Percentiles rank a stretch among this genome's conserved stretches.
Conservation (phyloP, 2,888 invertebrate species). For the Plusia festucae region DNA sequence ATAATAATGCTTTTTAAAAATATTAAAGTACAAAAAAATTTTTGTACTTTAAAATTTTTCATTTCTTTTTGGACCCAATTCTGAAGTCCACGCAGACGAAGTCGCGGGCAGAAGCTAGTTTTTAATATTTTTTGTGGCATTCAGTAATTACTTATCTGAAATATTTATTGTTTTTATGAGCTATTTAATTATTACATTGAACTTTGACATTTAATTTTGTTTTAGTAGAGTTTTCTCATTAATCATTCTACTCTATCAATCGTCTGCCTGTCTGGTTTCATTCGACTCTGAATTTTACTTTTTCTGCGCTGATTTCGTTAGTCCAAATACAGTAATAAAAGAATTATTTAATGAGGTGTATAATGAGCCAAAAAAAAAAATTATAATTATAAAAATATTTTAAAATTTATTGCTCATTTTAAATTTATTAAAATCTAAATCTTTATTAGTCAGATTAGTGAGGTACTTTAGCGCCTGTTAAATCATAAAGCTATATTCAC, state of each 20-base stretch:
- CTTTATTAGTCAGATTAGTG: conserved; percentile 5
- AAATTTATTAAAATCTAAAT: background rate
- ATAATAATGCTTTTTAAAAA: no score
- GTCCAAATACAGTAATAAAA: background rate
- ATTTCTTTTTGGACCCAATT: no score
- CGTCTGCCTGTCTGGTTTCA: background rate
- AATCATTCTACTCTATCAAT: background rate
- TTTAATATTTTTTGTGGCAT: no score
- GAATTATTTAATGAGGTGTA: background rate
- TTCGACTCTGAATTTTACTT: background rate
- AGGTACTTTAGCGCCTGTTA: conserved; percentile 23
- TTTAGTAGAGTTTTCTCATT: background rate
- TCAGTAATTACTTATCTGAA: no score
- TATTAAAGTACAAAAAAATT: no score
- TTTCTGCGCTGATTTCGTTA: background rate
- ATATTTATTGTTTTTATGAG: no score
- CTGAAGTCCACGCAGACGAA: no score
- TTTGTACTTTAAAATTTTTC: no score
- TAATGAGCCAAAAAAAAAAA: no score
- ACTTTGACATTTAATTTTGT: background rate
- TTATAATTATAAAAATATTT: no score
- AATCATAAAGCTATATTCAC: conserved; percentile 61
- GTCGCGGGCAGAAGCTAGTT: no score
- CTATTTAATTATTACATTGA: background rate
- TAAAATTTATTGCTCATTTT: background rate